Evolutionary conservation across 2,113 vertebrate genomes (phyloP).

Genomic region (Sebastes schlegelii): DNA sequence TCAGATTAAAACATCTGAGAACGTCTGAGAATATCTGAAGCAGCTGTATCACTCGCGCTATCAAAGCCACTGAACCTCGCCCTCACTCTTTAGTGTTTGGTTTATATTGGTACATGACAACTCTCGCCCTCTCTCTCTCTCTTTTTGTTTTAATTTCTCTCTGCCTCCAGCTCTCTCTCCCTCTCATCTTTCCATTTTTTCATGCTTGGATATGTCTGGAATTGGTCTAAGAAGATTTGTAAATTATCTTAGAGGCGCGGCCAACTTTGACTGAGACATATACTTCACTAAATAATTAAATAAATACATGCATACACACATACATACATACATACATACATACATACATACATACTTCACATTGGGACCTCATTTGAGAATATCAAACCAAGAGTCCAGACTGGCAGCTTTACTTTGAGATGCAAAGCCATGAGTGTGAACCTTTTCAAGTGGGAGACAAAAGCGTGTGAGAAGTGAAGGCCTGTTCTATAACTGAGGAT

Average conservation of each 20-base stretch:
- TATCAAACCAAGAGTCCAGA: slow-evolving; percentile 13
- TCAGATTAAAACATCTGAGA: slow-evolving; percentile 56
- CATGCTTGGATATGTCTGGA: slow-evolving; percentile 9
- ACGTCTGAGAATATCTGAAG: slow-evolving; percentile 34
- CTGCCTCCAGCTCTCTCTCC: background rate
- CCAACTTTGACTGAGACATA: background rate
- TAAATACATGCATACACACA: too few species aligned
- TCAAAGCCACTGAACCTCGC: slow-evolving; percentile 37
- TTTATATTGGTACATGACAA: slow-evolving; percentile 11
- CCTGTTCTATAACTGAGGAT: slow-evolving; percentile 9
- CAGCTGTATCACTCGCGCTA: slow-evolving; percentile 12
- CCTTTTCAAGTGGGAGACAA: slow-evolving; percentile 40
- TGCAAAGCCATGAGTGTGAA: slow-evolving; percentile 6
- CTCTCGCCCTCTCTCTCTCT: background rate
- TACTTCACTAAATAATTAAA: background rate
- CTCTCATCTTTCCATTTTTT: background rate
- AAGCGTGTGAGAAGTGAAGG: slow-evolving; percentile 14
- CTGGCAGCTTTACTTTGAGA: slow-evolving; percentile 20
- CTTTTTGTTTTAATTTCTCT: slow-evolving; percentile 1
- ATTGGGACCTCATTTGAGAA: slow-evolving; percentile 23
- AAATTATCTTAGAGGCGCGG: slow-evolving; percentile 34
- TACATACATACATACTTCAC: background rate
- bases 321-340: too few species aligned
- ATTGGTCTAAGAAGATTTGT: slow-evolving; percentile 50
- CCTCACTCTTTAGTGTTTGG: slow-evolving; percentile 28